Percentiles rank a stretch among this genome's conserved stretches.
Evolutionary conservation across 2,113 vertebrate species (phyloP).

Genomic region (Heterocephalus glaber): DNA sequence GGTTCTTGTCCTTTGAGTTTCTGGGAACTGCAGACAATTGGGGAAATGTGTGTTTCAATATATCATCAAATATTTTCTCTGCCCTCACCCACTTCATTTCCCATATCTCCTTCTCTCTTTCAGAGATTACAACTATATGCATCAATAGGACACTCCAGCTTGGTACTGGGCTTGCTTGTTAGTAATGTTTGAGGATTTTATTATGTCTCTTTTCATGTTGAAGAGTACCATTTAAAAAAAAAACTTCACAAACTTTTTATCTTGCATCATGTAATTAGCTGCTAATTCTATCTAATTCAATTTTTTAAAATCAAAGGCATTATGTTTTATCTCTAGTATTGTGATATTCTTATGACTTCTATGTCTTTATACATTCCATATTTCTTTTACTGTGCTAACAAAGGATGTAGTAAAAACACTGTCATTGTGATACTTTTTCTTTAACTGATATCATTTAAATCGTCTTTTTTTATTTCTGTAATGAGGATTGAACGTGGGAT

Average conservation of each 20-base stretch:
- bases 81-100: background rate
- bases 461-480: background rate
- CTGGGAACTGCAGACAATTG: too few species aligned
- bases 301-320: background rate
- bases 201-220: background rate
- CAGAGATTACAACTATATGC: background rate
- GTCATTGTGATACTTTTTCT: background rate
- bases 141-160: too few species aligned
- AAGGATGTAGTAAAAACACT: too few species aligned
- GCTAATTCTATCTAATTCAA: too few species aligned
- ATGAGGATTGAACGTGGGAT: background rate
- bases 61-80: too few species aligned
- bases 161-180: background rate
- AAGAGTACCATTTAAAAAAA: too few species aligned
- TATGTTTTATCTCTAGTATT: background rate
- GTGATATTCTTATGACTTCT: background rate
- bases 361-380: background rate
- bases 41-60: background rate
- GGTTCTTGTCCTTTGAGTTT: background rate
- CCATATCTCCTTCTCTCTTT: background rate
- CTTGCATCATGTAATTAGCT: background rate
- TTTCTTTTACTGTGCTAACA: background rate
- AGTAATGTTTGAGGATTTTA: background rate
- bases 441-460: background rate
- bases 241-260: background rate